Evolutionary conservation across 2,113 vertebrate genomes (phyloP), one percentile per base, ranked within the genome.

Genomic region (Oplegnathus fasciatus): DNA sequence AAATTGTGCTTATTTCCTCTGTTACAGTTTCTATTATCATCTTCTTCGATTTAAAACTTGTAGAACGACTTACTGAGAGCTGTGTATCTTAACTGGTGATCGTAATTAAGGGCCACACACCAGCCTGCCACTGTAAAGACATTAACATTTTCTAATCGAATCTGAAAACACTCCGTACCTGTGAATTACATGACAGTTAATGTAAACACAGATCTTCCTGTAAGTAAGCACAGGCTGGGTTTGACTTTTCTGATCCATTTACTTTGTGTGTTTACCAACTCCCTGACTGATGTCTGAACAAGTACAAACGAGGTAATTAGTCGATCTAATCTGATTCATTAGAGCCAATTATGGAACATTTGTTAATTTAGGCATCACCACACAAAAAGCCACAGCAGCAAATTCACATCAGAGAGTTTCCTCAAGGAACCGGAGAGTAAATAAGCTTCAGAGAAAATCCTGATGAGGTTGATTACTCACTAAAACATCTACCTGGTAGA

Each of bases 311-410:
- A 85, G 44, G 11, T 67, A 67, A 83, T 90, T 83, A 76, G 75
- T 78, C 14, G 0, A 52, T 62, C 66, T 84, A 82, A 80, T 87
- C 64, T 4, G 50, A 85, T 71, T 75, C 61, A 89, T 90, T 74
- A 72, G 22, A 65, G 61, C 37, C 48, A 71, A 80, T 87, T 74
- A 87, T 6, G 5, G n/a, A 75, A 18, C 18, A 9, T 67, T 75
- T 58, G 77, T 57, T 83, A 67, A 80, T 77, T 74, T 15, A 28
- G 18, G 60, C 42, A 1, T 40, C 30, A 22, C 48, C 15, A 30
- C 13, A 28, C 8, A 61, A 55, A 72, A 52, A 6, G 44, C 26
- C 26, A 57, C 57, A 7, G 17, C 10, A 55, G 26, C 22, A 62
- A 62, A 40, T 7, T 42, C 68, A 82, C 55, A 28, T 58, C 30